A percentile compares a stretch with the other conserved stretches of the same genome.
phyloP scores from a whole-genome alignment of 2,797 vertebrate species.

The Rhinichthys osculus region DNA sequence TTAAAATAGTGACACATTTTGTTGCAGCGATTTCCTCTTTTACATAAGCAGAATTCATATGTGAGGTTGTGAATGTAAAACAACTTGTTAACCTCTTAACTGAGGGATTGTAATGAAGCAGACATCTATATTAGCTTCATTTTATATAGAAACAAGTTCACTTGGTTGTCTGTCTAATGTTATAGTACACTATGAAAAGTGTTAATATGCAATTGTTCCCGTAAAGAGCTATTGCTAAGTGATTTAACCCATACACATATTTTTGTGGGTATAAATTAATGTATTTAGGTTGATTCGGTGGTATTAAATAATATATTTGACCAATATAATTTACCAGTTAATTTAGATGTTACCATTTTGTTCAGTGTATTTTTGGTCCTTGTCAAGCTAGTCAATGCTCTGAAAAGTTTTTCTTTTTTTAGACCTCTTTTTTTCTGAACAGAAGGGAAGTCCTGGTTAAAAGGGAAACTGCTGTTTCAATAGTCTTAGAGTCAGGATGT shows the following conservation, averaged over 20 bases:
- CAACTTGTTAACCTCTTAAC: background rate
- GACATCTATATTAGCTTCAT: background rate
- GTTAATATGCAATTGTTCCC: background rate
- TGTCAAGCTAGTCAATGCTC: background rate
- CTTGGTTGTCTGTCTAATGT: background rate
- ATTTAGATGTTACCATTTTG: background rate
- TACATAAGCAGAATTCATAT: background rate
- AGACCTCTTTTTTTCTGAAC: constrained; percentile 62
- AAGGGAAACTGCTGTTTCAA: constrained; percentile 81
- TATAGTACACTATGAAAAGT: background rate
- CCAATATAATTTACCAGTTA: background rate
- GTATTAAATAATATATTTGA: background rate
- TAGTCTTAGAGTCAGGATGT: constrained; percentile 81
- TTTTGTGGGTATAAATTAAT: background rate
- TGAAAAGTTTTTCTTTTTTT: constrained; percentile 41
- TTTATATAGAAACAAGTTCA: background rate
- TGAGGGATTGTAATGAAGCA: background rate
- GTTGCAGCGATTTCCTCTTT: background rate
- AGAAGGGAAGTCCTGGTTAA: constrained; percentile 71
- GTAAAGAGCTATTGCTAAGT: background rate
- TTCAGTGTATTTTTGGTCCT: background rate
- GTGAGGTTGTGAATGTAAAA: constrained; percentile 11
- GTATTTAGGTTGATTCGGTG: background rate
- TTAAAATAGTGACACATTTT: constrained; percentile 7
- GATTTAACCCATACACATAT: background rate